These are phyloP conservation scores for Rhorus exstirpatorius DNA, from an alignment of 2,888 invertebrate species.

Conservation along the genomic window DNA sequence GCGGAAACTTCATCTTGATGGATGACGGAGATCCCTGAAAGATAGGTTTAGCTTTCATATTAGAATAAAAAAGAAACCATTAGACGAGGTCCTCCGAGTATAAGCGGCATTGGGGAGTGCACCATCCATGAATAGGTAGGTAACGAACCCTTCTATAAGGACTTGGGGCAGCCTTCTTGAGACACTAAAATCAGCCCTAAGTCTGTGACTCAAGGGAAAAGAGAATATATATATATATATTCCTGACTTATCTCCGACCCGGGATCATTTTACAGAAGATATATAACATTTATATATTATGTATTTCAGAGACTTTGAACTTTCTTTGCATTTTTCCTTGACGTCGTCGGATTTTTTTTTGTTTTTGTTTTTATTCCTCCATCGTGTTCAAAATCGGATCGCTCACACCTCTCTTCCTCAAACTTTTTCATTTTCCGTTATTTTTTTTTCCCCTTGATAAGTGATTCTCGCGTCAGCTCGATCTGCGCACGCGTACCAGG, in stretches of 20 bases:
- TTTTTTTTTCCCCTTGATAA: constrained; percentile 3
- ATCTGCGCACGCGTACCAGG: background rate
- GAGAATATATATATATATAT: constrained; percentile 18
- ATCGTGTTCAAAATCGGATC: background rate
- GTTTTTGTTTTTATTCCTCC: constrained; percentile 19
- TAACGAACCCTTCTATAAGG: constrained; percentile 14
- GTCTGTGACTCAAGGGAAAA: background rate
- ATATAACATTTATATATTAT: background rate
- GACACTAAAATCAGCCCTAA: constrained; percentile 19
- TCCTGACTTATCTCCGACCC: constrained; percentile 10
- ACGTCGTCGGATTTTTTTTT: constrained; percentile 29
- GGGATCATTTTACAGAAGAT: constrained; percentile 47
- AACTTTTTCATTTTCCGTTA: background rate
- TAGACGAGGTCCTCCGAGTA: background rate
- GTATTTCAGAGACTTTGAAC: background rate
- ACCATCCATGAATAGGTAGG: constrained; percentile 2
- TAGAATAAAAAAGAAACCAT: background rate
- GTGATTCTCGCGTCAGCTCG: constrained; percentile 18
- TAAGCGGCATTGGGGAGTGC: background rate
- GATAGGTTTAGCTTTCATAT: background rate
- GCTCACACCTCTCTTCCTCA: background rate
- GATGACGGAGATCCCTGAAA: background rate
- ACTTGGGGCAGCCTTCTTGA: constrained; percentile 32
- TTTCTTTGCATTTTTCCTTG: constrained; percentile 38
- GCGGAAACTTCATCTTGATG: background rate